Evolutionary conservation across 2,113 vertebrate genomes (phyloP).

Genomic region (Willisornis vidua): DNA sequence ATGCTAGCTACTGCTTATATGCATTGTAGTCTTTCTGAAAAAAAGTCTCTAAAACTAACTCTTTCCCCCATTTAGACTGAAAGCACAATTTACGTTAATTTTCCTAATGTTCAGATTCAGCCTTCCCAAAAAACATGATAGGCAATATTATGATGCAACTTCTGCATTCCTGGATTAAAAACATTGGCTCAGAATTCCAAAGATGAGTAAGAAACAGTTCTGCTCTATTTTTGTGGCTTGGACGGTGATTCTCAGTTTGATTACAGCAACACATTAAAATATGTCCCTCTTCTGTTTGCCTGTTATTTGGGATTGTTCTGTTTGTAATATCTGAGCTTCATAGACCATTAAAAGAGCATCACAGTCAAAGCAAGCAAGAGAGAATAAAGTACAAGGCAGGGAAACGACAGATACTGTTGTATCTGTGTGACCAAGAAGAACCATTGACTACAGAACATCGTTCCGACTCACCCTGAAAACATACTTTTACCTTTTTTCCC

Average conservation of each 20-base stretch:
- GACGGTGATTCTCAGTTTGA: background rate
- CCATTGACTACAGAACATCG: background rate
- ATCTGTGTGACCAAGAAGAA: background rate
- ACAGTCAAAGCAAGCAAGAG: background rate
- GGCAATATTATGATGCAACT: background rate
- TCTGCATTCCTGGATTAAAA: background rate
- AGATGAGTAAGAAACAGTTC: background rate
- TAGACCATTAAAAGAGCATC: background rate
- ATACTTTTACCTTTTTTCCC: background rate
- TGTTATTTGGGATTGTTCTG: background rate
- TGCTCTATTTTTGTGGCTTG: background rate
- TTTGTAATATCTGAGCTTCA: background rate
- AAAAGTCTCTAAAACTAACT: background rate
- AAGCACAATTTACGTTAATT: background rate
- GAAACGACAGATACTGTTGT: background rate
- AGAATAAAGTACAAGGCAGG: background rate
- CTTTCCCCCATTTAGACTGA: background rate
- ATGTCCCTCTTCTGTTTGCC: background rate
- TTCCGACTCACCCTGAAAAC: background rate
- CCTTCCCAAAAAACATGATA: background rate
- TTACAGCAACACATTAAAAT: background rate
- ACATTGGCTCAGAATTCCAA: background rate
- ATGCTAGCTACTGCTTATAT: background rate
- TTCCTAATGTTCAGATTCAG: background rate
- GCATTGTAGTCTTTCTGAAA: background rate